A percentile compares a stretch with the other conserved stretches of the same genome.
Conservation (phyloP, 2,888 invertebrate species). For the Leptinotarsa rubiginosa region DNA sequence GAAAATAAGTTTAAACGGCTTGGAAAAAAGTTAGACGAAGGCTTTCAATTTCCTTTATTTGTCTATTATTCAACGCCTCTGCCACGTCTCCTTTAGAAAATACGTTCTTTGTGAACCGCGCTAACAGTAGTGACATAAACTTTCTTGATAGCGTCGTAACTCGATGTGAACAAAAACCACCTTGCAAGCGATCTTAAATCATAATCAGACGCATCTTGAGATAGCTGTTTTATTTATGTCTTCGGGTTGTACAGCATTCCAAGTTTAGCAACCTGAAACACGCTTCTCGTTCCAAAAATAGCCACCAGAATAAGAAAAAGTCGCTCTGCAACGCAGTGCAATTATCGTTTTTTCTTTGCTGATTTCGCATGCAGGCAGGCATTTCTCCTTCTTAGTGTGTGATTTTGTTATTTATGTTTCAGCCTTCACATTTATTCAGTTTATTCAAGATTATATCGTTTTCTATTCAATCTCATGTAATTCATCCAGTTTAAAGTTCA, state of each 20-base stretch:
- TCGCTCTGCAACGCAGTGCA: conserved; percentile 25
- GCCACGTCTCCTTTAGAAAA: background rate
- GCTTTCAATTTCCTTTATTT: background rate
- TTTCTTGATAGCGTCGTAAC: conserved; percentile 14
- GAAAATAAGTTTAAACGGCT: too few relatives aligned
- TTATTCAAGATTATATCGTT: background rate
- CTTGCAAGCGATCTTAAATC: conserved; percentile 14
- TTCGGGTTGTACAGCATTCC: conserved; percentile 37
- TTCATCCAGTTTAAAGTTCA: too few relatives aligned
- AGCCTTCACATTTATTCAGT: background rate
- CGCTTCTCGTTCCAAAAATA: conserved; percentile 39
- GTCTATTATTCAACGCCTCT: conserved; percentile 8
- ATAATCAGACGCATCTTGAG: conserved; percentile 32
- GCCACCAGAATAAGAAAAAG: conserved; percentile 32
- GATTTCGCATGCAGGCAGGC: conserved; percentile 31
- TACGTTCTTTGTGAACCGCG: background rate
- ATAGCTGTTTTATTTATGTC: conserved; percentile 36
- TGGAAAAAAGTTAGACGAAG: background rate
- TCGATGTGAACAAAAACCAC: conserved; percentile 6
- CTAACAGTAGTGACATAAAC: conserved; percentile 11
- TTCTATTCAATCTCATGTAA: background rate
- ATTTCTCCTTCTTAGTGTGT: background rate
- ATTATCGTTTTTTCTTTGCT: conserved; percentile 26
- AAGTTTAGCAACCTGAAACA: conserved; percentile 28
- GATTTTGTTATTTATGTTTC: background rate